These are phyloP conservation scores for Dipodomys merriami DNA, from an alignment of 2,113 vertebrate genomes.

Conservation along the genomic window DNA sequence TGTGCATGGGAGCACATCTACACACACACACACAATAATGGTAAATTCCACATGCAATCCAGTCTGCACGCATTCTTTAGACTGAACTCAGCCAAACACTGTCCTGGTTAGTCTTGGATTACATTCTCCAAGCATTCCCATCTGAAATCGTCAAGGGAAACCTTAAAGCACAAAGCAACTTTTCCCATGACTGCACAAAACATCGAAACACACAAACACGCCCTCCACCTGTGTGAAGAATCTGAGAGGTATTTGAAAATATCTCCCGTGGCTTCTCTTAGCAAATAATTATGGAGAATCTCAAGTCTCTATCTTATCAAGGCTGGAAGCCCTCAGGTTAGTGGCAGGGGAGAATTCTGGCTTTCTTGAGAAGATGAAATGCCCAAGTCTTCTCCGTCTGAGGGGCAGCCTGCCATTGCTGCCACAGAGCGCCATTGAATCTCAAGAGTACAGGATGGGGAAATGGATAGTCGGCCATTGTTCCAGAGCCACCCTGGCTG, in stretches of 20 bases:
- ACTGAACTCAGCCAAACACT: accelerated
- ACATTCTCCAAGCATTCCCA: background rate
- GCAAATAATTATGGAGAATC: background rate
- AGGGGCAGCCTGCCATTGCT: constrained; percentile 62
- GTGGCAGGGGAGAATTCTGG: constrained; percentile 59
- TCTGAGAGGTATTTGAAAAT: background rate
- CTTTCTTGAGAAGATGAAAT: constrained; percentile 69
- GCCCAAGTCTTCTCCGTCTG: background rate
- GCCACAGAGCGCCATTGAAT: constrained; percentile 65
- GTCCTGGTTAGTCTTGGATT: background rate
- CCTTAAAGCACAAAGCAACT: background rate
- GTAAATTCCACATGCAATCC: too few relatives aligned
- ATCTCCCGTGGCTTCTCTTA: background rate
- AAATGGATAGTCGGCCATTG: constrained; percentile 58
- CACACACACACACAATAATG: too few relatives aligned
- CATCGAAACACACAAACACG: background rate
- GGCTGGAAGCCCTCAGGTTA: constrained; percentile 64
- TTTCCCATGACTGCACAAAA: background rate
- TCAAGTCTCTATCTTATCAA: background rate
- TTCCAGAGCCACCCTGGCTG: constrained; percentile 55
- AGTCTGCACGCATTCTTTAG: too few relatives aligned
- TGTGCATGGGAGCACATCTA: too few relatives aligned
- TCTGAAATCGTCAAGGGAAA: background rate
- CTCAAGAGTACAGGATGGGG: background rate
- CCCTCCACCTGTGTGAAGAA: background rate